Conservation (phyloP, 1,140 invertebrate genomes). For the Nixonia krombeini region DNA sequence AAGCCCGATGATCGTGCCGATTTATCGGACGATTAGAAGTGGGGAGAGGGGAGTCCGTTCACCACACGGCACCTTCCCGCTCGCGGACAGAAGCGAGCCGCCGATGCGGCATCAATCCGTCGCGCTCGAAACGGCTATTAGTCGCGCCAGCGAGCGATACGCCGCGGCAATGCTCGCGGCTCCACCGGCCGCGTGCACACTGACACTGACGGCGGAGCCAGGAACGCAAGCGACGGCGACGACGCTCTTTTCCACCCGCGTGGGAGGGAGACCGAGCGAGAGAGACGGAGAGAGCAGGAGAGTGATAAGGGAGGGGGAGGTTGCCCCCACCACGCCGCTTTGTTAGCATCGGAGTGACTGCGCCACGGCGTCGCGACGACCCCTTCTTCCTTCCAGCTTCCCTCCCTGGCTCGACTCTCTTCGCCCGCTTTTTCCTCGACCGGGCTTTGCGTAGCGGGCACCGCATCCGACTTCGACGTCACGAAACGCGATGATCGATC, state of each 20-base stretch:
- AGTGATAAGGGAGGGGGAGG: too few relatives aligned
- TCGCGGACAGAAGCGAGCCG: slow-evolving; percentile 4
- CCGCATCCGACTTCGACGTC: not conserved
- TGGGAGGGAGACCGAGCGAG: too few relatives aligned
- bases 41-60: too few relatives aligned
- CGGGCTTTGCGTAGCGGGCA: not conserved
- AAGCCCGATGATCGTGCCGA: too few relatives aligned
- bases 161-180: slow-evolving; percentile 1
- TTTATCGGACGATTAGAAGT: too few relatives aligned
- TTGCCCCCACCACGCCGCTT: not conserved
- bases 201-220: too few relatives aligned
- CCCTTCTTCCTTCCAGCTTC: not conserved
- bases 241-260: too few relatives aligned
- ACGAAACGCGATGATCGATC: slow-evolving; percentile 1
- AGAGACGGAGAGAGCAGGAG: too few relatives aligned
- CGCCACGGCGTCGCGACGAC: not conserved
- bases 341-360: not conserved
- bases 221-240: too few relatives aligned
- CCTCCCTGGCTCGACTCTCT: not conserved
- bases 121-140: slow-evolving; percentile 13
- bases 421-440: not conserved
- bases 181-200: slow-evolving; percentile 58
- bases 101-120: slow-evolving; percentile 13
- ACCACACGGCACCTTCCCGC: slow-evolving; percentile 38
- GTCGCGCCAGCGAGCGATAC: not conserved